Percentiles rank a stretch among this genome's conserved stretches.
These are phyloP conservation scores for Trypoxylon attenuatum DNA, from an alignment of 2,888 invertebrate species.

Conservation along the genomic window DNA sequence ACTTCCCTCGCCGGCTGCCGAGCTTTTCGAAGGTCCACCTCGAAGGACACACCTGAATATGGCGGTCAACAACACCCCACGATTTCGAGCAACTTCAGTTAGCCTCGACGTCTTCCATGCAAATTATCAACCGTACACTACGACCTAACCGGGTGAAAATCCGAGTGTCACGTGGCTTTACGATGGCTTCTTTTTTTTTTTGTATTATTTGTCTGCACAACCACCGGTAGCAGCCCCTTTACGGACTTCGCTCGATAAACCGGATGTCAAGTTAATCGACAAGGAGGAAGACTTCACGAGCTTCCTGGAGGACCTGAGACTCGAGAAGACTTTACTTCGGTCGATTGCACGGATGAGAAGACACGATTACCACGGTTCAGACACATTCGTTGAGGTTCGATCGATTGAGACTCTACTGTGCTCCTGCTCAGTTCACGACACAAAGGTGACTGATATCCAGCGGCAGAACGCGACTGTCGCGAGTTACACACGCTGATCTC, in stretches of 20 bases:
- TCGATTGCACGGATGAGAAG: neutral
- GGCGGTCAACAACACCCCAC: slow-evolving; percentile 47
- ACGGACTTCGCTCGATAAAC: neutral
- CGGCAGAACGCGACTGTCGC: neutral
- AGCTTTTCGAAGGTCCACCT: slow-evolving; percentile 25
- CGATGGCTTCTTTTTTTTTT: slow-evolving; percentile 16
- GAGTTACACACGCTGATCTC: slow-evolving; percentile 3
- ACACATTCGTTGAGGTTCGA: neutral
- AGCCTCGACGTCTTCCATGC: no score
- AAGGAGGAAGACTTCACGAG: no score
- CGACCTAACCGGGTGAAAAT: slow-evolving; percentile 10
- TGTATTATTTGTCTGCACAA: neutral
- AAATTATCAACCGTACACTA: no score
- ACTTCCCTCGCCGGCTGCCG: slow-evolving; percentile 7
- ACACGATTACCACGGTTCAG: neutral
- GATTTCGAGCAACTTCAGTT: slow-evolving; percentile 38
- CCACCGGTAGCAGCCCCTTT: neutral
- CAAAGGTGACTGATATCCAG: slow-evolving; percentile 40
- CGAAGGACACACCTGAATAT: slow-evolving; percentile 42
- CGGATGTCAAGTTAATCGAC: no score
- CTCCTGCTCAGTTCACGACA: slow-evolving; percentile 26
- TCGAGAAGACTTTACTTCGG: neutral
- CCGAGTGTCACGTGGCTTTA: slow-evolving; percentile 12
- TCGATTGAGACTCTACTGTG: slow-evolving; percentile 22
- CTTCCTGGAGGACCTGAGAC: neutral